Evolutionary conservation across 2,797 vertebrate genomes (phyloP).

Genomic region (Holocentrus rufus): DNA sequence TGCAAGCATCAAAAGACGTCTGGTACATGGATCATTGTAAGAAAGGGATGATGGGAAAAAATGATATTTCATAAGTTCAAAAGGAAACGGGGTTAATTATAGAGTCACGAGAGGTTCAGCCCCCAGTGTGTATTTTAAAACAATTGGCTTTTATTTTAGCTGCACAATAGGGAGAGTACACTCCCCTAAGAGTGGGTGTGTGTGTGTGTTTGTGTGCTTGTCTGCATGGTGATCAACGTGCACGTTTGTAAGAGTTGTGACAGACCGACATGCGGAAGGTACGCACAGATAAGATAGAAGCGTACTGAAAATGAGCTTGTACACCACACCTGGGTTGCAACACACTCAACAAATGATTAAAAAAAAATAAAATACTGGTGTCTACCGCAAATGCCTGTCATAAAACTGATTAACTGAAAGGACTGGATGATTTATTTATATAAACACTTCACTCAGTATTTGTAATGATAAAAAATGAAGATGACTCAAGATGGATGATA

Average conservation of each 20-base stretch:
- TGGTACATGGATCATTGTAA: no score
- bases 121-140: slow-evolving; percentile 43
- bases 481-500: no score
- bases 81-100: background rate
- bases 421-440: slow-evolving; percentile 20
- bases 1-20: background rate
- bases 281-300: slow-evolving; percentile 63
- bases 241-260: slow-evolving; percentile 49
- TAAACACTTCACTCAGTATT: slow-evolving; percentile 47
- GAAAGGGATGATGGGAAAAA: no score
- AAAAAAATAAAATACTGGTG: slow-evolving; percentile 22
- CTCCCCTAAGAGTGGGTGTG: slow-evolving; percentile 36
- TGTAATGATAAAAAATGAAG: slow-evolving; percentile 30
- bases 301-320: slow-evolving; percentile 31
- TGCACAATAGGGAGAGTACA: slow-evolving; percentile 31
- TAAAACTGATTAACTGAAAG: slow-evolving; percentile 55
- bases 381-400: slow-evolving; percentile 62
- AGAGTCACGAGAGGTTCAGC: background rate
- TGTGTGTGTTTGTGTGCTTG: slow-evolving; percentile 62
- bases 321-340: slow-evolving; percentile 59
- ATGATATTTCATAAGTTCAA: background rate
- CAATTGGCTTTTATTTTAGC: slow-evolving; percentile 37
- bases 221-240: slow-evolving; percentile 67
- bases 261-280: slow-evolving; percentile 66
- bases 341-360: slow-evolving; percentile 59